Evolutionary conservation across 2,797 vertebrate genomes (phyloP).

Genomic region (Masticophis lateralis): DNA sequence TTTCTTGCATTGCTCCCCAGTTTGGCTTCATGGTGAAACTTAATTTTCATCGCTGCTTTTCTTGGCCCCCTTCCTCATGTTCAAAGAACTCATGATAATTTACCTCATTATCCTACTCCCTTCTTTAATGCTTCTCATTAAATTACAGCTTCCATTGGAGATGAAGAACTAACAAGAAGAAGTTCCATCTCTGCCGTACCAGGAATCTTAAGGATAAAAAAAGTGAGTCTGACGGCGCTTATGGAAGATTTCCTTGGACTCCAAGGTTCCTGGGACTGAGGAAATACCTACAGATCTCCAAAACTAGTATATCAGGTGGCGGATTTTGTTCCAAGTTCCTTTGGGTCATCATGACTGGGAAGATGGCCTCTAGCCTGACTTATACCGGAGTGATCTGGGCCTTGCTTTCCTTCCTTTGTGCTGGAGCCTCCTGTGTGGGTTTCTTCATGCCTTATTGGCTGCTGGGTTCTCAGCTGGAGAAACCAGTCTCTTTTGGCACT

Average conservation of each 20-base stretch:
- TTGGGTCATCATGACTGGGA: slow-evolving; percentile 16
- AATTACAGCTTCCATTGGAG: neutral
- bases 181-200: neutral
- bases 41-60: neutral
- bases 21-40: neutral
- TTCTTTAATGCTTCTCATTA: neutral
- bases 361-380: slow-evolving; percentile 92
- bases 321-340: slow-evolving; percentile 20
- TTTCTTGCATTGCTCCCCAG: neutral
- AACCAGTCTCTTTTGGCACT: slow-evolving; percentile 92
- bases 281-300: slow-evolving; percentile 21
- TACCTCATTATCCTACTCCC: neutral
- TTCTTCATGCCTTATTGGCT: slow-evolving; percentile 99
- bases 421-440: slow-evolving; percentile 87
- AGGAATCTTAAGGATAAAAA: slow-evolving; percentile 55
- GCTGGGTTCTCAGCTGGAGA: slow-evolving; percentile 90
- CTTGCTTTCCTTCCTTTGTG: slow-evolving; percentile 89
- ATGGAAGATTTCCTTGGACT: neutral
- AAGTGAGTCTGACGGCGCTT: slow-evolving; percentile 12
- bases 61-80: too few relatives aligned
- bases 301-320: neutral
- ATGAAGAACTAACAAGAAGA: neutral
- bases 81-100: neutral
- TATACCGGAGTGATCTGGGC: slow-evolving; percentile 87
- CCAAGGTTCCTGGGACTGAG: slow-evolving; percentile 43